These are phyloP conservation scores for Ochotona curzoniae DNA, from an alignment of 2,113 vertebrate species.

Conservation along the genomic window DNA sequence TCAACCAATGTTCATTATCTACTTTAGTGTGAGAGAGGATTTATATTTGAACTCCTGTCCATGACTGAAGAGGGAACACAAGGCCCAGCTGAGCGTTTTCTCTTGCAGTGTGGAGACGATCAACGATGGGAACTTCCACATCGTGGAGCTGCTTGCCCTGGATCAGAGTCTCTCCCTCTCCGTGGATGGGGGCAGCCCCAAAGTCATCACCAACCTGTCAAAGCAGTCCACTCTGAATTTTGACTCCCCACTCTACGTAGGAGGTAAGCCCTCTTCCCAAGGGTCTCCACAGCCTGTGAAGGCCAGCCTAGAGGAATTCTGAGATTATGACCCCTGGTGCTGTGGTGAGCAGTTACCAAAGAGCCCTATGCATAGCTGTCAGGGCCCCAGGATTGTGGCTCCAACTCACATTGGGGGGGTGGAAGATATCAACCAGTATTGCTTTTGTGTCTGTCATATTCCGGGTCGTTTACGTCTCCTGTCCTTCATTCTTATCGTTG, in stretches of 20 bases:
- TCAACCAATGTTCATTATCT: not conserved
- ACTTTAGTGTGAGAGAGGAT: not conserved
- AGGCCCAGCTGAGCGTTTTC: slow-evolving; percentile 53
- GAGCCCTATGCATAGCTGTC: not conserved
- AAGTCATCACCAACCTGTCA: slow-evolving; percentile 95
- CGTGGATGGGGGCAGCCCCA: slow-evolving; percentile 95
- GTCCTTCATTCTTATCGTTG: not conserved
- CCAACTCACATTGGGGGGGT: not conserved
- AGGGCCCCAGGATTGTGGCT: not conserved
- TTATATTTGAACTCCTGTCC: not conserved
- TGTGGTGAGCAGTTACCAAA: not conserved
- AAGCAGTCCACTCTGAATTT: slow-evolving; percentile 94
- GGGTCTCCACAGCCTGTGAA: not conserved
- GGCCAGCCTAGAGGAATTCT: not conserved
- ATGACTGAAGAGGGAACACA: not conserved
- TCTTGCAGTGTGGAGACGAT: slow-evolving; percentile 95
- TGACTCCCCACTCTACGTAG: slow-evolving; percentile 95
- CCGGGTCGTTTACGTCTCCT: not conserved
- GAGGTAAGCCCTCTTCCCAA: slow-evolving; percentile 88
- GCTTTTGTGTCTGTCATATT: not conserved
- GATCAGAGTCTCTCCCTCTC: slow-evolving; percentile 96
- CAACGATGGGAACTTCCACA: slow-evolving; percentile 97
- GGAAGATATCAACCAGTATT: not conserved
- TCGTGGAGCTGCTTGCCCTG: slow-evolving; percentile 94
- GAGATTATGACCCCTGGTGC: not conserved